Percentiles rank a stretch among this genome's conserved stretches.
phyloP scores from a whole-genome alignment of 2,113 vertebrate species.

The Sylvia atricapilla region DNA sequence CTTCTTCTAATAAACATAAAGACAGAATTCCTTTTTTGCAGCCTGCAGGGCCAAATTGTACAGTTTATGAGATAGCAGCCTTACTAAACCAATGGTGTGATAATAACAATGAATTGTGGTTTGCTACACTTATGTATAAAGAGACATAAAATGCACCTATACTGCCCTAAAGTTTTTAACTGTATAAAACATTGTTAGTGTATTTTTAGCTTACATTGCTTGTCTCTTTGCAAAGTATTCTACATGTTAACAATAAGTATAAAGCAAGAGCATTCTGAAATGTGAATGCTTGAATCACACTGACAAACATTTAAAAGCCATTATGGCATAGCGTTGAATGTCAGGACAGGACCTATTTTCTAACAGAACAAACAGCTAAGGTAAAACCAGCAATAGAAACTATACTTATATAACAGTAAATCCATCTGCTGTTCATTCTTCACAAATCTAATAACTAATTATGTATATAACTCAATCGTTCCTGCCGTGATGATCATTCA shows the following conservation, averaged over 20 bases:
- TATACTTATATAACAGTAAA: background rate
- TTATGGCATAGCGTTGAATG: background rate
- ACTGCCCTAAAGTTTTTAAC: background rate
- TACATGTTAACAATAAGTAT: background rate
- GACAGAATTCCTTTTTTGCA: background rate
- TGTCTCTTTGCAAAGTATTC: background rate
- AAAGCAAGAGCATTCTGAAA: background rate
- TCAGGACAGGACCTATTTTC: background rate
- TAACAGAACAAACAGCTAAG: rapidly evolving
- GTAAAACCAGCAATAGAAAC: background rate
- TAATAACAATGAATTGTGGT: background rate
- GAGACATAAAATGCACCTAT: background rate
- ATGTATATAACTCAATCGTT: background rate
- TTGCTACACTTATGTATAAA: background rate
- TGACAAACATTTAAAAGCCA: background rate
- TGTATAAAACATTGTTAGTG: background rate
- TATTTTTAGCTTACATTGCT: background rate
- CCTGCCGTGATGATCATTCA: background rate
- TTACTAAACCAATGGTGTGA: background rate
- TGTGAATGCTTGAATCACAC: background rate
- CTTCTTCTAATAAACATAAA: background rate
- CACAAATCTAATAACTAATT: background rate
- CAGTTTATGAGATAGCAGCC: background rate
- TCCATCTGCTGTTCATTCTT: background rate
- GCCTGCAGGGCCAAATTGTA: background rate